Evolutionary conservation across 1,140 invertebrate species (phyloP).

Genomic region (Whitmania pigra): DNA sequence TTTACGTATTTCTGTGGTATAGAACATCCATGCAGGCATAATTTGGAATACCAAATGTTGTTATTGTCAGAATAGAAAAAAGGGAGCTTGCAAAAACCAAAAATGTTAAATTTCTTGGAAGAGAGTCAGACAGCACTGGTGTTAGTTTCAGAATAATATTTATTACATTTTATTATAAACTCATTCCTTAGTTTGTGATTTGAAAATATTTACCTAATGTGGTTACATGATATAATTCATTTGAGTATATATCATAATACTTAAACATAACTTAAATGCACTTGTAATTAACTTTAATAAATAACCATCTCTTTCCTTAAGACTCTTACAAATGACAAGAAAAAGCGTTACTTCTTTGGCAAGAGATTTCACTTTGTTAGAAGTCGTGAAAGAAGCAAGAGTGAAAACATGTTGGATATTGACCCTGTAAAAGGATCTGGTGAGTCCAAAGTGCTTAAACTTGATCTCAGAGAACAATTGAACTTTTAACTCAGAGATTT

Average conservation of each 20-base stretch:
- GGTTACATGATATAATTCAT: not conserved
- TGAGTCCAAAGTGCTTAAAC: too few species aligned
- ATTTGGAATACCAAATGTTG: slow-evolving; percentile 5
- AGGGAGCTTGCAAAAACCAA: slow-evolving; percentile 89
- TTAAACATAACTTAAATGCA: not conserved
- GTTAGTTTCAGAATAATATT: not conserved
- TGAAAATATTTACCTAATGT: not conserved
- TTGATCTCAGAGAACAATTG: too few species aligned
- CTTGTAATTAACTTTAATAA: not conserved
- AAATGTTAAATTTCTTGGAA: slow-evolving; percentile 91
- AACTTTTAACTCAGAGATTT: too few species aligned
- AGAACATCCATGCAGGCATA: not conserved
- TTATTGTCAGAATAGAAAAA: slow-evolving; percentile 54
- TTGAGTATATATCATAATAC: too few species aligned
- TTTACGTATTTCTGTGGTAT: not conserved
- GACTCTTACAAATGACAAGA: slow-evolving; percentile 6
- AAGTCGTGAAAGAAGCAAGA: slow-evolving; percentile 16
- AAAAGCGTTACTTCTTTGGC: slow-evolving; percentile 6
- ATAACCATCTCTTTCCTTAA: not conserved
- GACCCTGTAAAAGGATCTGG: not conserved
- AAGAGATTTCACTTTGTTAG: slow-evolving; percentile 16
- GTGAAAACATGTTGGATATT: slow-evolving; percentile 13
- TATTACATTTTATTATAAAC: not conserved
- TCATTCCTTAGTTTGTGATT: not conserved
- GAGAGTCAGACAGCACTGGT: slow-evolving; percentile 35